Evolutionary conservation across 1,140 invertebrate genomes (phyloP).

Genomic region (Sminthurinus signatus): DNA sequence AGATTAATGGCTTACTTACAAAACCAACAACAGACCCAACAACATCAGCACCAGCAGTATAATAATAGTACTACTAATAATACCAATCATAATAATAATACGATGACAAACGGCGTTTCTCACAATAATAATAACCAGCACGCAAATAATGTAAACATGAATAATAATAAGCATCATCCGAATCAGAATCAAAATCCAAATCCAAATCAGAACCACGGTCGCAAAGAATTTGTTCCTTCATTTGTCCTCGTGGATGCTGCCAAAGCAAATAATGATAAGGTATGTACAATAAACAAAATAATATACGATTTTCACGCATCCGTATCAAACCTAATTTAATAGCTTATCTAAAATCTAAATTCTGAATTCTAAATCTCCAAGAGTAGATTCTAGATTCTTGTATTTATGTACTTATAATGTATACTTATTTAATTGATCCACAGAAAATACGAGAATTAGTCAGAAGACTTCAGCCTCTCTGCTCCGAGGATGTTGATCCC

Average conservation of each 20-base stretch:
- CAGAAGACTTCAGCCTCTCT: neutral
- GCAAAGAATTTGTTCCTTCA: slow-evolving; percentile 31
- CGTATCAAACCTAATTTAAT: too few relatives aligned
- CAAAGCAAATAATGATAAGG: slow-evolving; percentile 30
- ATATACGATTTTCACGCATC: too few relatives aligned
- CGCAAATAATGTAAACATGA: neutral
- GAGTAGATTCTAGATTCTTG: too few relatives aligned
- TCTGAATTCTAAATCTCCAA: too few relatives aligned
- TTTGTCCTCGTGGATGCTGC: slow-evolving; percentile 38
- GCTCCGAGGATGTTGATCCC: slow-evolving; percentile 24
- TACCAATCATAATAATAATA: slow-evolving; percentile 5
- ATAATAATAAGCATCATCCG: neutral
- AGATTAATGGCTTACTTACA: too few relatives aligned
- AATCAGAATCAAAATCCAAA: neutral
- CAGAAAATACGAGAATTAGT: too few relatives aligned
- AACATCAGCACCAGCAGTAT: neutral
- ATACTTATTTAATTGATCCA: too few relatives aligned
- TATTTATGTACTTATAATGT: too few relatives aligned
- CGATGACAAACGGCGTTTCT: neutral
- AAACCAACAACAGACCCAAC: neutral
- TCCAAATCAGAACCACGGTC: neutral
- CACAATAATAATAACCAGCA: slow-evolving; percentile 6
- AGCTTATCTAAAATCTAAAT: too few relatives aligned
- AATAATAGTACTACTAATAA: neutral
- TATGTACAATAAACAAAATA: too few relatives aligned